Evolutionary conservation across 2,888 invertebrate genomes (phyloP).

Genomic region (Cheilosia vulpina): DNA sequence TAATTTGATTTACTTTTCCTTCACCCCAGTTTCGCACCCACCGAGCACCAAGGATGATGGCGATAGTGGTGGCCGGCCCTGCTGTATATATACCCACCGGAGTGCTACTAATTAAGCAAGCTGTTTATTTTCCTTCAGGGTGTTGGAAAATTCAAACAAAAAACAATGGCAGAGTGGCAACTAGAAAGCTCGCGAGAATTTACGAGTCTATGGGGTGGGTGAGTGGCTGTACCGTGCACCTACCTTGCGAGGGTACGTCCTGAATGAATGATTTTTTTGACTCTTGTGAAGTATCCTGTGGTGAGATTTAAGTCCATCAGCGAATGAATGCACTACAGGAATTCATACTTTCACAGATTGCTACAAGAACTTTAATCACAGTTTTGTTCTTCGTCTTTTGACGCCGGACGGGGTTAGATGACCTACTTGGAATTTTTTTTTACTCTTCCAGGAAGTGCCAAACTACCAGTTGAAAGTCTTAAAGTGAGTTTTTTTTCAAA

Average conservation of each 20-base stretch:
- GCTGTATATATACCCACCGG: conserved; percentile 46
- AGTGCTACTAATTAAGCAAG: conserved; percentile 73
- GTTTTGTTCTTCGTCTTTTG: conserved; percentile 1
- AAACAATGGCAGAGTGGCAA: conserved; percentile 35
- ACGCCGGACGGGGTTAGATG: neutral
- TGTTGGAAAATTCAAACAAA: conserved; percentile 64
- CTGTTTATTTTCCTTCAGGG: conserved; percentile 69
- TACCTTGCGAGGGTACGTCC: conserved; percentile 19
- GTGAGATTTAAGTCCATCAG: conserved; percentile 47
- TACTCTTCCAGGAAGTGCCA: neutral
- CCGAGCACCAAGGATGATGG: conserved; percentile 18
- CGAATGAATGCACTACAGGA: conserved; percentile 25
- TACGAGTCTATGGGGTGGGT: conserved; percentile 40
- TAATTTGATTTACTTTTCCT: conserved; percentile 69
- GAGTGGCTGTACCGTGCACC: conserved; percentile 32
- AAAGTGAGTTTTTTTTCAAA: neutral
- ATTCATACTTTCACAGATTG: conserved; percentile 6
- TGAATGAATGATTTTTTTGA: conserved; percentile 51
- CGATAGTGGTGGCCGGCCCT: neutral
- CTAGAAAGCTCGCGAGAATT: conserved; percentile 55
- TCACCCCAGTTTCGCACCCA: conserved; percentile 39
- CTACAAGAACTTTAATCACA: conserved; percentile 5
- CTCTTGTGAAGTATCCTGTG: conserved; percentile 30
- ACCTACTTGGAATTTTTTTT: conserved; percentile 17
- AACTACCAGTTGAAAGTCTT: neutral